Percentiles rank a stretch among this genome's conserved stretches.
Conservation (phyloP, 1,140 invertebrate genomes). For the Watersipora subatra region DNA sequence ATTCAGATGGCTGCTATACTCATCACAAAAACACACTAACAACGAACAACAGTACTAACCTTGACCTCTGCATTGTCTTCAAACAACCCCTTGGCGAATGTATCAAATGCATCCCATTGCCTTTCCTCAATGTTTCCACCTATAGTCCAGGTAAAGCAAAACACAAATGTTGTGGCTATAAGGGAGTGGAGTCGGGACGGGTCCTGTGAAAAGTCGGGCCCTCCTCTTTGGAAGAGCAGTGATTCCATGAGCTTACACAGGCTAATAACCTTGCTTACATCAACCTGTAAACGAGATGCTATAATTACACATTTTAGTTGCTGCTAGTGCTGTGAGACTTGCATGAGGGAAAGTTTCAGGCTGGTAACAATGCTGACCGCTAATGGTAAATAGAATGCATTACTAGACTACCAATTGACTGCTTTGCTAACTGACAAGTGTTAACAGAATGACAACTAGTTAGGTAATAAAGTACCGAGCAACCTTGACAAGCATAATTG, state of each 20-base stretch:
- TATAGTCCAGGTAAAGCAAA: conserved; percentile 63
- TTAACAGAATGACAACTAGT: too few species aligned
- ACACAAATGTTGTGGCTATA: conserved; percentile 56
- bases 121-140: conserved; percentile 63
- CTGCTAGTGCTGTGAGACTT: too few species aligned
- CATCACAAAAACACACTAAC: too few species aligned
- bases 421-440: too few species aligned
- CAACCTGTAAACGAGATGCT: conserved; percentile 48
- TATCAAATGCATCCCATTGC: conserved; percentile 55
- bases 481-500: too few species aligned
- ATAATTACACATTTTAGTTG: conserved; percentile 7
- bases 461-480: too few species aligned
- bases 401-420: too few species aligned
- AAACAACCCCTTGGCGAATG: conserved; percentile 53
- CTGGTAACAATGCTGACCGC: too few species aligned
- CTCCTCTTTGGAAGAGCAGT: conserved; percentile 44
- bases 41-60: too few species aligned
- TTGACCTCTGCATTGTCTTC: conserved; percentile 52
- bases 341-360: too few species aligned
- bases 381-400: too few species aligned
- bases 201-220: conserved; percentile 43
- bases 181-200: conserved; percentile 42
- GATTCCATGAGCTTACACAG: conserved; percentile 59
- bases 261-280: conserved; percentile 61
- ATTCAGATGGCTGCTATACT: too few species aligned